Conservation (phyloP, 1,140 invertebrate genomes). For the Pissodes strobi region DNA sequence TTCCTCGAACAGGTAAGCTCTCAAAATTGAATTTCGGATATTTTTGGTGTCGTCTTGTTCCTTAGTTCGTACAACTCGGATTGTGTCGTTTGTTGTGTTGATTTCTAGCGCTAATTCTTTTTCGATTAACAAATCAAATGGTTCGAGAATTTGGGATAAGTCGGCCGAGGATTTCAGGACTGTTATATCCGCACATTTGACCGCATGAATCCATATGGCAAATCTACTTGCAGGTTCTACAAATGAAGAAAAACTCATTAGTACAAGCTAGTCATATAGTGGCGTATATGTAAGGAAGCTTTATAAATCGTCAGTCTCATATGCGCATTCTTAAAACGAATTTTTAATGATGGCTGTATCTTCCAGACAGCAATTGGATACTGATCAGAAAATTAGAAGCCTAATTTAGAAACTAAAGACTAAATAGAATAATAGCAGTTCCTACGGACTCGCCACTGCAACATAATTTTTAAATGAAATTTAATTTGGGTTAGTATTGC, state of each 20-base stretch:
- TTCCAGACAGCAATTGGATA: no score
- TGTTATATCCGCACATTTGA: background rate
- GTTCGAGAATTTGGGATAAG: background rate
- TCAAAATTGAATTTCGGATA: background rate
- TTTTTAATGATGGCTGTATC: no score
- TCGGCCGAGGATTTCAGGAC: background rate
- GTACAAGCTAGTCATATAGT: background rate
- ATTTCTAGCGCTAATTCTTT: background rate
- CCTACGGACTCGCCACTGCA: no score
- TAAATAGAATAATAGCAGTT: no score
- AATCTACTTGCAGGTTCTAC: background rate
- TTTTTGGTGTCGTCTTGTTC: background rate
- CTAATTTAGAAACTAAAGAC: no score
- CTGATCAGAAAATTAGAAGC: no score
- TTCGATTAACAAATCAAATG: background rate
- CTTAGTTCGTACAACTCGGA: background rate
- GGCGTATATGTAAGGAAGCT: no score
- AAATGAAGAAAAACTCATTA: background rate
- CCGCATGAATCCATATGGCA: background rate
- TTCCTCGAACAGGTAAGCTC: constrained; percentile 4
- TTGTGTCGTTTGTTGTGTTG: background rate
- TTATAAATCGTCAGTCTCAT: no score
- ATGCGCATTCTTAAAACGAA: no score
- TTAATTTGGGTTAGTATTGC: no score
- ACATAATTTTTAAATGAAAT: no score